These are phyloP conservation scores for Acleris laterana DNA, from an alignment of 2,888 invertebrate genomes.

Conservation along the genomic window DNA sequence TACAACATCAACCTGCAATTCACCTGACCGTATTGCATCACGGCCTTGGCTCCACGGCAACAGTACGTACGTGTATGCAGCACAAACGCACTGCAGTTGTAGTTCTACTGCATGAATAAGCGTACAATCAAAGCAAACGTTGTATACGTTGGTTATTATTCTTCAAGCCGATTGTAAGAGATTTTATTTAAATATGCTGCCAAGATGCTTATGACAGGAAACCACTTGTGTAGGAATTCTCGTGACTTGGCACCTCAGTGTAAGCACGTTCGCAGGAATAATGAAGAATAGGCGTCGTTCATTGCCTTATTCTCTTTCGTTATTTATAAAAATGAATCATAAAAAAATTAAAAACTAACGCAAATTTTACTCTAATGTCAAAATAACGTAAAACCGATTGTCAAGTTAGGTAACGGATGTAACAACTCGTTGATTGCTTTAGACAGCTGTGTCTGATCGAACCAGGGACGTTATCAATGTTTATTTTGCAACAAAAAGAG, in stretches of 20 bases:
- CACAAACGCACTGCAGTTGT: conserved; percentile 39
- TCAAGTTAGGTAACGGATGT: conserved; percentile 9
- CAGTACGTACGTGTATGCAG: conserved; percentile 66
- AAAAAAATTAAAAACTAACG: too few species aligned
- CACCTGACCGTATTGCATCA: conserved; percentile 74
- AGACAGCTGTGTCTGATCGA: conserved; percentile 16
- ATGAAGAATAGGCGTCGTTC: conserved; percentile 22
- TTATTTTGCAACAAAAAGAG: conserved; percentile 28
- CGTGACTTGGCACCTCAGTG: conserved; percentile 18
- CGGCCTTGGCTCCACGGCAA: conserved; percentile 76
- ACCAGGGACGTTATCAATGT: conserved; percentile 15
- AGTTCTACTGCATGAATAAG: not conserved
- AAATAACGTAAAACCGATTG: not conserved
- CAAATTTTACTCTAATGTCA: not conserved
- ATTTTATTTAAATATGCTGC: conserved; percentile 17
- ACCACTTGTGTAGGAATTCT: conserved; percentile 5
- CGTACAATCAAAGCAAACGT: conserved; percentile 13
- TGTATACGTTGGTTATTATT: not conserved
- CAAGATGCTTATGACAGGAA: conserved; percentile 10
- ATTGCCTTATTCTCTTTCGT: not conserved
- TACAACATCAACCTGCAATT: conserved; percentile 62
- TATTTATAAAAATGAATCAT: too few species aligned
- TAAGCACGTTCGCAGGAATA: conserved; percentile 13
- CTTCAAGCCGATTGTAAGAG: conserved; percentile 22
- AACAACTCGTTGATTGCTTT: not conserved